phyloP scores from a whole-genome alignment of 2,113 vertebrate genomes.

The Dromiciops gliroides region DNA sequence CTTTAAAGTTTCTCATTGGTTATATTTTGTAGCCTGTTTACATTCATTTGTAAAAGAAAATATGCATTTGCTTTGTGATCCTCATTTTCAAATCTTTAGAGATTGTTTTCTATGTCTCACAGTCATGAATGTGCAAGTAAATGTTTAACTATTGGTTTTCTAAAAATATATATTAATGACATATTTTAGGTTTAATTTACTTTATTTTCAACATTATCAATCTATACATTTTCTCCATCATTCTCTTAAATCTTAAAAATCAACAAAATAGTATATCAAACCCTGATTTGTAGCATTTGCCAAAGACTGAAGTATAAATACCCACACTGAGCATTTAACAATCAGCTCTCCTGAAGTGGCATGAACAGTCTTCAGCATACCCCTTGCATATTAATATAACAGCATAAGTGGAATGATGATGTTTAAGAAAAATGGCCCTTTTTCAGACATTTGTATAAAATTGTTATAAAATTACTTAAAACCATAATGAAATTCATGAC shows the following conservation, averaged over 20 bases:
- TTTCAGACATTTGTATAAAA: background rate
- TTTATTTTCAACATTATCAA: background rate
- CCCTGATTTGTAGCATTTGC: background rate
- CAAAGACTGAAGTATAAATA: background rate
- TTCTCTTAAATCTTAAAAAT: background rate
- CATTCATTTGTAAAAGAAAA: too few species aligned
- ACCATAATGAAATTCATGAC: background rate
- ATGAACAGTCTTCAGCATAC: background rate
- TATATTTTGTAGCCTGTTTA: background rate
- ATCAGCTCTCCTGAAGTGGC: background rate
- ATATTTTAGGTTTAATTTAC: background rate
- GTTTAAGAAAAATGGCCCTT: background rate
- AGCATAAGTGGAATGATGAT: background rate
- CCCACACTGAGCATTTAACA: background rate
- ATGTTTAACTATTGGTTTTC: background rate
- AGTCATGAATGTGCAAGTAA: background rate
- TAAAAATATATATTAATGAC: background rate
- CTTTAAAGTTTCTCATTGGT: background rate
- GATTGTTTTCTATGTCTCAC: background rate
- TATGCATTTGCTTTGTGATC: background rate
- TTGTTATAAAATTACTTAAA: background rate
- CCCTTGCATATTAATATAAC: background rate
- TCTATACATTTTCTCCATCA: background rate
- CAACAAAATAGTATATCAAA: background rate
- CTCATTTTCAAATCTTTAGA: background rate